Percentiles rank a stretch among this genome's conserved stretches.
Evolutionary conservation across 1,140 invertebrate genomes (phyloP).

Genomic region (Notospermus geniculatus): DNA sequence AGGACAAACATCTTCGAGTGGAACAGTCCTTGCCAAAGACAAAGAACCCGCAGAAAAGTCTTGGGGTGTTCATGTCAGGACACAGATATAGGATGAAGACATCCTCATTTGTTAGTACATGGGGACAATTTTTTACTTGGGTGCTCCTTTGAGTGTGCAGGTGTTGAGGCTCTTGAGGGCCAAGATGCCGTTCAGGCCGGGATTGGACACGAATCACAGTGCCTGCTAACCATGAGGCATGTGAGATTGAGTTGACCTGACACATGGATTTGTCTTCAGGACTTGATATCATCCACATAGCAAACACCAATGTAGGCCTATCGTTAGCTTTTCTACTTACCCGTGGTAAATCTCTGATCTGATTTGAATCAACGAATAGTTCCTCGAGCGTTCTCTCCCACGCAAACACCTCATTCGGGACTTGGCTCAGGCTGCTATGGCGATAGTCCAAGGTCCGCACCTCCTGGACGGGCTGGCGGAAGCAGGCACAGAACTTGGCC

Average conservation of each 20-base stretch:
- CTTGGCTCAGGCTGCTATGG: conserved; percentile 89
- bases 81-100: no score
- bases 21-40: no score
- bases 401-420: conserved; percentile 95
- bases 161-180: neutral
- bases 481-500: conserved; percentile 45
- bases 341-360: conserved; percentile 94
- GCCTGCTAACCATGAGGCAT: no score
- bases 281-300: no score
- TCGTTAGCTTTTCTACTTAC: conserved; percentile 63
- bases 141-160: no score
- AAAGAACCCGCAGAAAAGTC: no score
- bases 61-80: no score
- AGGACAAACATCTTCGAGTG: no score
- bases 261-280: no score
- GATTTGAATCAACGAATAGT: conserved; percentile 94
- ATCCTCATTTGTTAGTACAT: no score
- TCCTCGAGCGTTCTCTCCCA: conserved; percentile 96
- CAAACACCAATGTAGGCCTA: neutral
- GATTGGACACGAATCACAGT: neutral
- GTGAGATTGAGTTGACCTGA: no score
- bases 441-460: conserved; percentile 98
- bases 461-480: conserved; percentile 47
- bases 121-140: no score
- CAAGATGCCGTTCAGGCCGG: neutral